A percentile compares a stretch with the other conserved stretches of the same genome.
Evolutionary conservation across 92 coral and sea anemone genomes (phyloP).

Genomic region (Virgularia gustaviana): DNA sequence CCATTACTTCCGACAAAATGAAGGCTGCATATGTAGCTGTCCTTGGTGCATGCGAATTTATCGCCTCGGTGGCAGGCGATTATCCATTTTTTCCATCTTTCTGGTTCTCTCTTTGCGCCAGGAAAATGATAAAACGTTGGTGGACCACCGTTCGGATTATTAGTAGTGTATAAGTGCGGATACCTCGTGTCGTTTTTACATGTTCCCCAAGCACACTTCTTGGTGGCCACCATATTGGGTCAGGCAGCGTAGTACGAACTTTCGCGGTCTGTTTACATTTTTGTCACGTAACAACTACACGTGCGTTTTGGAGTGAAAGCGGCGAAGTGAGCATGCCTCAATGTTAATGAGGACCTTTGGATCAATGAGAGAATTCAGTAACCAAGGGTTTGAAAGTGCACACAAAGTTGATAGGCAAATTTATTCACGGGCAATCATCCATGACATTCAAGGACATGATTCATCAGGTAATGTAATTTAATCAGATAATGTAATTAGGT

Average conservation of each 20-base stretch:
- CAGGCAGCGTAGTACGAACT: slow-evolving; percentile 17
- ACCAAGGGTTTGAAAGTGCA: too few species aligned
- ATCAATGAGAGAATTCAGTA: too few species aligned
- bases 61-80: slow-evolving; percentile 13
- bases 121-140: slow-evolving; percentile 11
- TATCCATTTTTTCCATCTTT: slow-evolving; percentile 15
- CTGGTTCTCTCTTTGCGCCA: slow-evolving; percentile 1
- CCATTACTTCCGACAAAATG: slow-evolving; percentile 18
- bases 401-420: too few species aligned
- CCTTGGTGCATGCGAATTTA: slow-evolving; percentile 4
- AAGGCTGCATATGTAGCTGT: slow-evolving; percentile 22
- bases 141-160: slow-evolving; percentile 4
- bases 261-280: slow-evolving; percentile 12
- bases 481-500: too few species aligned
- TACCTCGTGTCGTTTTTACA: slow-evolving; percentile 9
- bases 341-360: too few species aligned
- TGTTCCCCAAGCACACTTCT: slow-evolving; percentile 12
- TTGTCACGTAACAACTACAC: slow-evolving; percentile 30
- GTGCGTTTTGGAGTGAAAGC: not conserved
- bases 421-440: too few species aligned
- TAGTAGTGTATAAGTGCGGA: not conserved
- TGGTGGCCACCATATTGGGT: not conserved
- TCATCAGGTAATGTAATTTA: too few species aligned
- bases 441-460: too few species aligned
- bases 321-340: not conserved